These are phyloP conservation scores for Cheilosia vulpina DNA, from an alignment of 2,888 invertebrate species.

Conservation along the genomic window DNA sequence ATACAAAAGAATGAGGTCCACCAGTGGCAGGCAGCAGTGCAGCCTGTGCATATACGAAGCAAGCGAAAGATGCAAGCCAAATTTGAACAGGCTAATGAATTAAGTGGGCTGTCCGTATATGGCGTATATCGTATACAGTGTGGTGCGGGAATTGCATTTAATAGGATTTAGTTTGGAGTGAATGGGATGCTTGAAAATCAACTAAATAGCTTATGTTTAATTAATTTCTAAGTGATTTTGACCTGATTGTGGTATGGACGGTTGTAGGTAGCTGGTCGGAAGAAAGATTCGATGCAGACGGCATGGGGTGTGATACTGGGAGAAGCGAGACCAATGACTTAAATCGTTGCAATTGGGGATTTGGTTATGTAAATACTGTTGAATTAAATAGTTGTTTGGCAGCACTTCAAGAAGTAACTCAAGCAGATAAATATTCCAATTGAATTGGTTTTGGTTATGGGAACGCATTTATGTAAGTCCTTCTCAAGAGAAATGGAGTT, in stretches of 20 bases:
- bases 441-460: too few species aligned
- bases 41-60: constrained; percentile 24
- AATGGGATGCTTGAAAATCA: constrained; percentile 48
- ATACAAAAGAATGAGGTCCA: constrained; percentile 50
- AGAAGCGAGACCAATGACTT: too few species aligned
- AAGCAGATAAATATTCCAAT: too few species aligned
- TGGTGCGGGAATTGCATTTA: constrained; percentile 36
- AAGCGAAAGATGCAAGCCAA: constrained; percentile 64
- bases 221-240: constrained; percentile 68
- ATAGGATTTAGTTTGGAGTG: constrained; percentile 59
- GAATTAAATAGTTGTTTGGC: too few species aligned
- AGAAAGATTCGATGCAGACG: background rate
- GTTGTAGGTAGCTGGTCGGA: background rate
- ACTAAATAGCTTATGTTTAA: constrained; percentile 68
- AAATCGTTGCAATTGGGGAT: too few species aligned
- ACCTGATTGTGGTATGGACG: constrained; percentile 36
- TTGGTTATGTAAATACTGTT: too few species aligned
- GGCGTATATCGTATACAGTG: background rate
- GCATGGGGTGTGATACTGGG: too few species aligned
- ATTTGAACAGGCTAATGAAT: constrained; percentile 74
- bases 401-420: too few species aligned
- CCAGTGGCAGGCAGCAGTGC: background rate
- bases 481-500: too few species aligned
- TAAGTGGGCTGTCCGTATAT: constrained; percentile 41
- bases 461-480: too few species aligned